These are phyloP conservation scores for Xanthorhoe spadicearia DNA, from an alignment of 2,888 invertebrate species.

Conservation along the genomic window DNA sequence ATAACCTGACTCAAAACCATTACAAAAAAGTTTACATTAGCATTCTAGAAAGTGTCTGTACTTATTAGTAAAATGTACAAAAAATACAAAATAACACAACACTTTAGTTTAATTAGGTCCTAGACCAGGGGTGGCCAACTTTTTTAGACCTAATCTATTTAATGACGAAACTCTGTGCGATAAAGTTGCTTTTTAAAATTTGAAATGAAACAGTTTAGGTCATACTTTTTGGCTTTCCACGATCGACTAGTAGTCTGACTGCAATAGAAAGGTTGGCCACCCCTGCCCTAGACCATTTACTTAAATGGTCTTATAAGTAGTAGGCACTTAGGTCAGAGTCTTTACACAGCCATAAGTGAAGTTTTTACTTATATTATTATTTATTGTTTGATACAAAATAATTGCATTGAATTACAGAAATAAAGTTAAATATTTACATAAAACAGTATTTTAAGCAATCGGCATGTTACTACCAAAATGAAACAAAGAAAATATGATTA, in stretches of 20 bases:
- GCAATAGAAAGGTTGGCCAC: too few species aligned
- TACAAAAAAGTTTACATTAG: constrained; percentile 22
- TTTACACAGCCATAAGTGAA: constrained; percentile 53
- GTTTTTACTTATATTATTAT: constrained; percentile 33
- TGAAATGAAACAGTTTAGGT: too few species aligned
- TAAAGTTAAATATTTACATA: constrained; percentile 4
- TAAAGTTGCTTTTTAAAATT: too few species aligned
- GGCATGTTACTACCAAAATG: constrained; percentile 7
- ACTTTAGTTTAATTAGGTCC: background rate
- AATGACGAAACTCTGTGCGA: too few species aligned
- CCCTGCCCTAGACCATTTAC: too few species aligned
- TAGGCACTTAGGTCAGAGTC: constrained; percentile 36
- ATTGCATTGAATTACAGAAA: constrained; percentile 21
- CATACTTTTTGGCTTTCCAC: too few species aligned
- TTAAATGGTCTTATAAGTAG: background rate
- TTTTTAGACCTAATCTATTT: too few species aligned
- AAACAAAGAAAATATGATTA: background rate
- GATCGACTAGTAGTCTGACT: too few species aligned
- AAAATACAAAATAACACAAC: constrained; percentile 43
- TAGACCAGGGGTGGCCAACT: too few species aligned
- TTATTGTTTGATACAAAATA: constrained; percentile 19
- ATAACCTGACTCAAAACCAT: constrained; percentile 53
- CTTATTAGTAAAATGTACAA: constrained; percentile 37
- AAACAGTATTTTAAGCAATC: background rate
- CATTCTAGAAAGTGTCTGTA: background rate